phyloP scores from a whole-genome alignment of 1,140 invertebrate genomes.

The Scaptomyza montana region DNA sequence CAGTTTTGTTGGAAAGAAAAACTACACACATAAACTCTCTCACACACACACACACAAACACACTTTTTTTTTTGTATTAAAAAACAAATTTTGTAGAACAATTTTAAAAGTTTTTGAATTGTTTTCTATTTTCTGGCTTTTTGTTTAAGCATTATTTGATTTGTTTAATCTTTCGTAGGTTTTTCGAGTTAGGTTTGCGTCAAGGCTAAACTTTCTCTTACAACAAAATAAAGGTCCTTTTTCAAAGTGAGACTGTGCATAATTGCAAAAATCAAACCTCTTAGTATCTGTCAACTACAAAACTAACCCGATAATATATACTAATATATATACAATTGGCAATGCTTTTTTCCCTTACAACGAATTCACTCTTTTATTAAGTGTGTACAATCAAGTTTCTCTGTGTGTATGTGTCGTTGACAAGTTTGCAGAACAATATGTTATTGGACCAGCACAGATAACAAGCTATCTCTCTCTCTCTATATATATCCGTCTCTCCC shows the following conservation, averaged over 20 bases:
- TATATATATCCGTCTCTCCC: slow-evolving; percentile 8
- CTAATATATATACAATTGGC: slow-evolving; percentile 35
- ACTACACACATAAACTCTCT: slow-evolving; percentile 16
- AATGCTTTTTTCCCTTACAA: slow-evolving; percentile 44
- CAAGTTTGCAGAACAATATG: slow-evolving; percentile 36
- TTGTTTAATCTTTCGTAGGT: slow-evolving; percentile 33
- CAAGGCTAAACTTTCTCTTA: neutral
- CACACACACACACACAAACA: slow-evolving; percentile 32
- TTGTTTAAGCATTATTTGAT: slow-evolving; percentile 15
- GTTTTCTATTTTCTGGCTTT: neutral
- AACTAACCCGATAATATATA: slow-evolving; percentile 15
- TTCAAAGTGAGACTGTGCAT: too few relatives aligned
- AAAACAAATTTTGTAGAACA: slow-evolving; percentile 6
- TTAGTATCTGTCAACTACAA: slow-evolving; percentile 13
- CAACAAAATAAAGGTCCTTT: neutral
- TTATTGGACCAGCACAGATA: slow-evolving; percentile 62
- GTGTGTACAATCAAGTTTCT: slow-evolving; percentile 42
- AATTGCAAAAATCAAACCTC: slow-evolving; percentile 1
- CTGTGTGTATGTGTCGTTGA: slow-evolving; percentile 65
- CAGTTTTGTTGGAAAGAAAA: slow-evolving; percentile 41
- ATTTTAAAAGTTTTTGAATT: slow-evolving; percentile 8
- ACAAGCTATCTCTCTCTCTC: slow-evolving; percentile 41
- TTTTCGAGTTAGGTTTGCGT: slow-evolving; percentile 16
- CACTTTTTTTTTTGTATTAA: slow-evolving; percentile 25
- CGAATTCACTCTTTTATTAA: slow-evolving; percentile 37